phyloP scores from a whole-genome alignment of 2,797 vertebrate genomes.

The Mormyrus hasselquistii region DNA sequence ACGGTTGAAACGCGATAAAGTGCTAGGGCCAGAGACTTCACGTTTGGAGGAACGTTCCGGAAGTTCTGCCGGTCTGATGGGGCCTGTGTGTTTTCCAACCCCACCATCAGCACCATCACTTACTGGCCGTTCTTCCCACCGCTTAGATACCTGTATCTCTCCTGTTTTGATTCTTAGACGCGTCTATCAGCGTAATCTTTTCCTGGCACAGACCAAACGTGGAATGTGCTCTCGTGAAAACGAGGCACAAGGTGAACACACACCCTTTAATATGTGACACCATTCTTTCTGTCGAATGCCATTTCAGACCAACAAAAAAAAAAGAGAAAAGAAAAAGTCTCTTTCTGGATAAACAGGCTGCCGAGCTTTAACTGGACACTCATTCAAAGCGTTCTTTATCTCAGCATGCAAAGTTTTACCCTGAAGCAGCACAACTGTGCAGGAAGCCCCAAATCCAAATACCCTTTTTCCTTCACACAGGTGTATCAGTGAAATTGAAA shows the following conservation, averaged over 20 bases:
- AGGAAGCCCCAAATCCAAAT: background rate
- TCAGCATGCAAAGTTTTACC: constrained; percentile 4
- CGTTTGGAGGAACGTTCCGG: background rate
- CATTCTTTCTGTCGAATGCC: constrained; percentile 64
- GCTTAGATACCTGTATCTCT: background rate
- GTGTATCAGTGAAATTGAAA: background rate
- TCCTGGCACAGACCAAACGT: constrained; percentile 20
- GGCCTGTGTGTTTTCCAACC: background rate
- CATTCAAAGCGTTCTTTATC: constrained; percentile 23
- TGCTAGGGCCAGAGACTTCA: background rate
- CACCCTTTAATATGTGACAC: constrained; percentile 64
- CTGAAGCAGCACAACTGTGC: background rate
- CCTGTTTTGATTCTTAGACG: background rate
- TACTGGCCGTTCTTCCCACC: background rate
- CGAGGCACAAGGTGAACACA: constrained; percentile 43
- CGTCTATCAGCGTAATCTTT: background rate
- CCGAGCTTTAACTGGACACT: constrained; percentile 30
- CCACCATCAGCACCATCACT: background rate
- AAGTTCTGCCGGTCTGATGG: background rate
- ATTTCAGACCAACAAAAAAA: constrained; percentile 54
- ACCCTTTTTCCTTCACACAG: background rate
- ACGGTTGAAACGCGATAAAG: background rate
- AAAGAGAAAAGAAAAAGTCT: constrained; percentile 13
- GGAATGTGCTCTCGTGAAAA: constrained; percentile 21
- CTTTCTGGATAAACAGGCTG: constrained; percentile 30